A percentile compares a stretch with the other conserved stretches of the same genome.
Evolutionary conservation across 2,888 invertebrate genomes (phyloP).

Genomic region (Melanotus villosus): DNA sequence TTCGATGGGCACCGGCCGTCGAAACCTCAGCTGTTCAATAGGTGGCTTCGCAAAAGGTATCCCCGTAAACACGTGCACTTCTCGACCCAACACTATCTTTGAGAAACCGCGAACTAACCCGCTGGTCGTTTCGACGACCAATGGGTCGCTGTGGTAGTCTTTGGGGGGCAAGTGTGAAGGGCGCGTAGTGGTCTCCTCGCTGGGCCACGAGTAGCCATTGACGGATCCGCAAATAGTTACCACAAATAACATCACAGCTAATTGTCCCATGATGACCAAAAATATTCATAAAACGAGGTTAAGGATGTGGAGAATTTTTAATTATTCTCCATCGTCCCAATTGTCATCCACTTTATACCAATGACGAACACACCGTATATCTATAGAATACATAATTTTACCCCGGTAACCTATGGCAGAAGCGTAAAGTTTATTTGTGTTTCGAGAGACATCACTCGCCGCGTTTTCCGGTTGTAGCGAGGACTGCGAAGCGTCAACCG

Average conservation of each 20-base stretch:
- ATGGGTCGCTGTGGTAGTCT: conserved; percentile 75
- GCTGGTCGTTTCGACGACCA: conserved; percentile 87
- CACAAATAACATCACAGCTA: conserved; percentile 52
- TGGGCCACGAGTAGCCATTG: conserved; percentile 66
- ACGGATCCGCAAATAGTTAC: conserved; percentile 53
- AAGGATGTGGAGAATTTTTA: conserved; percentile 11
- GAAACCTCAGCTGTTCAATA: conserved; percentile 86
- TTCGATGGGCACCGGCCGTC: conserved; percentile 87
- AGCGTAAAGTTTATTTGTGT: not conserved
- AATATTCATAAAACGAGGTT: conserved; percentile 20
- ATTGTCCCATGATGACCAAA: conserved; percentile 45
- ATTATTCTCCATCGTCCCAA: conserved; percentile 35
- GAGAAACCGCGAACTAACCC: conserved; percentile 87
- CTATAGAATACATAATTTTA: conserved; percentile 30
- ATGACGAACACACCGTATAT: conserved; percentile 26
- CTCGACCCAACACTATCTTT: conserved; percentile 85
- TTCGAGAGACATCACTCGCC: conserved; percentile 3
- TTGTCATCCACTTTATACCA: conserved; percentile 27
- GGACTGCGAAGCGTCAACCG: conserved; percentile 37
- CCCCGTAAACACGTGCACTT: conserved; percentile 90
- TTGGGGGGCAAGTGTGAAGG: conserved; percentile 60
- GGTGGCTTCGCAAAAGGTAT: conserved; percentile 95
- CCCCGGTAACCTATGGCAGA: conserved; percentile 11
- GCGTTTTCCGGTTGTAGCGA: conserved; percentile 24
- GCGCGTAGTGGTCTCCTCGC: conserved; percentile 65